Base-by-base conservation (phyloP, 2,113 vertebrate genomes). In the Cephalopholis sonnerati region DNA sequence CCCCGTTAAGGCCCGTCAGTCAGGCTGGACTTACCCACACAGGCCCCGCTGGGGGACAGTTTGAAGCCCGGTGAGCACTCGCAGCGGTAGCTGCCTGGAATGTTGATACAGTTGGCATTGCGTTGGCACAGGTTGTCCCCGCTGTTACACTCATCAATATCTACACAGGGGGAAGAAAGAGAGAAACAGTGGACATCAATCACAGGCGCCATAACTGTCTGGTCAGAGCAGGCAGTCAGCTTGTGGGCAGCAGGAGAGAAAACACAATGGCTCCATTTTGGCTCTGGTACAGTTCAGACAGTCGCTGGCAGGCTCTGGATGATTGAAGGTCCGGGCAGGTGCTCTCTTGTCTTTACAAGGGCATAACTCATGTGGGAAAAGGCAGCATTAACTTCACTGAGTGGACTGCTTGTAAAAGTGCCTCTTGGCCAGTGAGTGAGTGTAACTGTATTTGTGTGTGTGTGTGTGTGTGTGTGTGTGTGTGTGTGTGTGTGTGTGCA, bases 81-180 rank as follows among this genome's bases (percentile, higher is more conserved):
- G 89, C 98, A 98, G 91, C 95, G 95, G 94, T 97, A 98, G 86
- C 97, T 98, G 54, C 98, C 97, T 0, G 97, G 97, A 91, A 97
- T 96, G 92, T 99, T 98, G 94, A 97, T 94, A 51, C 98, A 99
- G 90, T 97, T 96, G 1, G 96, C 96, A 1, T 97, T 97, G 29
- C 95, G 96, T 68, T 96, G 96, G 95, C 98, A 99, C 69, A 97
- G 95, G 85, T 96, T 97, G 88, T 98, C 96, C 58, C 96, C 95
- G 0, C 95, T 95, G 91, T 96, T 97, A 83, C 98, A 99, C 91
- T 99, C 97, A 1, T 99, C 97, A 24, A 98, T 96, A 89, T 98
- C 98, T 99, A 89, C 0, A 27, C 20, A 46, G 67, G 39, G 46
- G 41, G 54, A 70, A 54, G 67, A 83, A 58, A 68, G 62, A 74